Evolutionary conservation across 2,113 vertebrate genomes (phyloP).

Genomic region (Phrynosoma platyrhinos): DNA sequence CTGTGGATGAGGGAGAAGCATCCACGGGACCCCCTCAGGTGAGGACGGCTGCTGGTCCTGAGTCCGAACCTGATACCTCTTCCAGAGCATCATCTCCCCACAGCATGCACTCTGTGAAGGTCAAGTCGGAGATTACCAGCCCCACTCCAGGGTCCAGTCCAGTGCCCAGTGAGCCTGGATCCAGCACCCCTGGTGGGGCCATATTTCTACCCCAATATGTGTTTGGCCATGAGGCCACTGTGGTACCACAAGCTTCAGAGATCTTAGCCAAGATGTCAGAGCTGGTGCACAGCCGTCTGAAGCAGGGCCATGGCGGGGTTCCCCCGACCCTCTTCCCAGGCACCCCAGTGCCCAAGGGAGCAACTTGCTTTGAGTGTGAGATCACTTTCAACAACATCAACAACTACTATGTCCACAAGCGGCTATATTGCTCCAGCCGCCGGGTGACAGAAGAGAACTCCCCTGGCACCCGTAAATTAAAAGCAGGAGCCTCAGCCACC

Average conservation of each 20-base stretch:
- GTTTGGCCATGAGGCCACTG: conserved; percentile 85
- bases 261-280: conserved; percentile 98
- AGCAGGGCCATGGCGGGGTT: conserved; percentile 81
- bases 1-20: conserved; percentile 67
- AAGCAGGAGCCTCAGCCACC: not conserved
- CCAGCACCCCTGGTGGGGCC: conserved; percentile 79
- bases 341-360: conserved; percentile 84
- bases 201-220: conserved; percentile 90
- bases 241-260: conserved; percentile 92
- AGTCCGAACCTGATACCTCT: conserved; percentile 55
- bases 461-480: conserved; percentile 62
- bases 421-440: conserved; percentile 94
- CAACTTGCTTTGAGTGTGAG: conserved; percentile 96
- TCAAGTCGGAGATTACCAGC: conserved; percentile 90
- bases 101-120: conserved; percentile 76
- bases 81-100: conserved; percentile 79
- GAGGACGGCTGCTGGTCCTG: conserved; percentile 26
- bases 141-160: conserved; percentile 93
- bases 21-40: conserved; percentile 28
- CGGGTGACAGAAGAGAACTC: conserved; percentile 82
- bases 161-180: conserved; percentile 78
- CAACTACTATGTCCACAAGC: conserved; percentile 98
- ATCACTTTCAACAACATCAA: conserved; percentile 98
- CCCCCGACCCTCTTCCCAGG: conserved; percentile 69
- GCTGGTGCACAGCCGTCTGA: conserved; percentile 94